Base-by-base conservation (phyloP, 1,140 invertebrate genomes). In the Zaprionus davidi region DNA sequence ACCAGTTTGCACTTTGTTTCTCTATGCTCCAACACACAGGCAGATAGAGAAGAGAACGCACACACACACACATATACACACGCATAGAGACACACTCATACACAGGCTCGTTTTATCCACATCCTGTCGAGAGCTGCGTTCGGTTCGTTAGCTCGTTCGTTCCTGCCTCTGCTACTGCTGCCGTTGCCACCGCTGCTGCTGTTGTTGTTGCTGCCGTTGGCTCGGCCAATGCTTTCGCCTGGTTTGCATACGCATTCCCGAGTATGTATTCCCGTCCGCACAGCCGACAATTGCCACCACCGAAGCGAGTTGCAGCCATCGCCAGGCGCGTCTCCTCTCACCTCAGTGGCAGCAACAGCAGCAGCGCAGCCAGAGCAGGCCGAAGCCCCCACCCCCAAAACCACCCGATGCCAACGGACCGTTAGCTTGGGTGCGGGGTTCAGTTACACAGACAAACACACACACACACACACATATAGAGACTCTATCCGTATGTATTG, bases 221-320 rank as follows among this genome's bases (percentile, higher is more conserved):
- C 51, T 71, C 57, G 64, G 51, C 36, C 53, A 68, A 44, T 71
- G 68, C 66, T 68, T 68, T 41, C 28, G 71, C 49, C 74, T 62
- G 76, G 76, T 78, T 78, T 78, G 76, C 77, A 76, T 79, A 78
- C 60, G 68, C 60, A 71, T 44, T 44, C 55, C 44, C 67, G 73
- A 76, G 46, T 56, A 57, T 74, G 38, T 74, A 63, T 73, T 51
- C 53, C 63, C 63, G 46, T 76, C 68, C 68, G 58, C 65, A 69
- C 62, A 71, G 77, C 60, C 78, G 81, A 87, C 81, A 82, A 90
- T 88, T 90, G 78, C 85, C 81, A 88, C 85, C 85, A 88, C 85
- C 57, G 65, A 60, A 72, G 28, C 75, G 57, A 77, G 31, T 46
- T 77, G 75, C 75, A 77, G 64, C 38, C 75, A 57, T 57, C 46